Base-by-base conservation (phyloP, 2,888 invertebrate genomes). In the Clivina fossor region DNA sequence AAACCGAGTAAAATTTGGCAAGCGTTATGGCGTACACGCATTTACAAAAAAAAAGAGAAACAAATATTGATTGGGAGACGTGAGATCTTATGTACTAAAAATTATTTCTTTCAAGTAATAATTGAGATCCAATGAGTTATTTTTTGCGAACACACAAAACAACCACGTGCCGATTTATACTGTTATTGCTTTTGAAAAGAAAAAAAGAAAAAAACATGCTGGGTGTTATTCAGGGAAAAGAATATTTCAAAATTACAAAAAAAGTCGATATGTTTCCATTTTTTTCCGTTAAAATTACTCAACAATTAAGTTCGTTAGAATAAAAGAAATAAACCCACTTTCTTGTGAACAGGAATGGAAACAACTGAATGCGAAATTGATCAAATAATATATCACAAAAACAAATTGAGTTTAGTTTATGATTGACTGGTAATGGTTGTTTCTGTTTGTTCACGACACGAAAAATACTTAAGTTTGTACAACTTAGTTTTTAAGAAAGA, bases 1-100 rank as follows among this genome's bases (percentile, higher is more conserved):
- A 24, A 50, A 54, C 9, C 30, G 40, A 47, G 32, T 16, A 55
- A 18, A 55, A 55, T 55, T 55, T 55, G 55, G 55, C 55, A 55
- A 55, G 55, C 55, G n/a, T 55, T 46, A 55, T 55, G 55, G 55
- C 55, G 55, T n/a, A n/a, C n/a, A n/a, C 53, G 43, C 46, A 46
- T 55, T 40, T 47, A 47, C 38, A 16, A 55, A 30, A 55, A 55
- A 55, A 32, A 30, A 55, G 22, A 55, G 30, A 55, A 55, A 55
- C 40, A 30, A 55, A 55, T 35, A 46, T n/a, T 47, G 55, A 40
- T 47, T 55, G 55, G 55, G 55, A 55, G 55, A 55, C 55, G 55
- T 55, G 55, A 55, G 46, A 55, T 55, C 55, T 55, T 55, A 55
- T 47, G 47, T 47, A 55, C 55, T 55, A 55, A 55, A 55, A 38